Conservation (phyloP, 1,140 invertebrate species). For the Diprion similis region DNA sequence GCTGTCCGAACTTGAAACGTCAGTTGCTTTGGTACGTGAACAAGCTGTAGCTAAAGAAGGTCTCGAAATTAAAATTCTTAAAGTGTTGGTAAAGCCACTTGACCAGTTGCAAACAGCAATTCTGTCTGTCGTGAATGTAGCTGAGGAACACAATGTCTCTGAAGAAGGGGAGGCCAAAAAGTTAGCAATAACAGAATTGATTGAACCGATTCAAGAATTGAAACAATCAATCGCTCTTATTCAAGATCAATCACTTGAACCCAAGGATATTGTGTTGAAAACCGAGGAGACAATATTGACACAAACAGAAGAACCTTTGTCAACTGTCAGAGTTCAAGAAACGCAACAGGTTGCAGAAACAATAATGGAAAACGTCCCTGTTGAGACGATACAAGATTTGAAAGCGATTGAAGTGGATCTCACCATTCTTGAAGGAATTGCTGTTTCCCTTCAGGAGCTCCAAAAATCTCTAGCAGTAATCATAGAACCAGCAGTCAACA, state of each 20-base stretch:
- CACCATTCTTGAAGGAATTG: constrained; percentile 58
- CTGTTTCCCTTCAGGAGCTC: constrained; percentile 55
- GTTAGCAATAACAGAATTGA: background rate
- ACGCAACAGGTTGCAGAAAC: constrained; percentile 56
- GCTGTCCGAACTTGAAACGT: background rate
- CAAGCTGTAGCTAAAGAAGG: background rate
- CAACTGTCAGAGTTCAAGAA: constrained; percentile 40
- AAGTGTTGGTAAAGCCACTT: background rate
- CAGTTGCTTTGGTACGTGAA: background rate
- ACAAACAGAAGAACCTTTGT: constrained; percentile 6
- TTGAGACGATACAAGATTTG: constrained; percentile 50
- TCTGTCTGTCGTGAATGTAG: background rate
- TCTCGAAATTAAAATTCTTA: background rate
- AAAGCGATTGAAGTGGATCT: constrained; percentile 51
- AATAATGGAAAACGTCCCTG: constrained; percentile 54
- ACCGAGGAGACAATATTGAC: background rate
- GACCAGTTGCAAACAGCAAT: background rate
- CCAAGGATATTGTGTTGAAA: background rate
- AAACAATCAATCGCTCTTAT: constrained; percentile 15
- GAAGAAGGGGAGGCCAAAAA: background rate
- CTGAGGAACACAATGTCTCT: background rate
- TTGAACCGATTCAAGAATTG: constrained; percentile 17
- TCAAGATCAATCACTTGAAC: constrained; percentile 2
- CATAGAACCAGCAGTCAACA: constrained; percentile 54
- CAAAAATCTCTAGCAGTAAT: constrained; percentile 43